A percentile compares a stretch with the other conserved stretches of the same genome.
phyloP scores from a whole-genome alignment of 92 coral and sea anemone species.

The Parazoanthus swiftii region DNA sequence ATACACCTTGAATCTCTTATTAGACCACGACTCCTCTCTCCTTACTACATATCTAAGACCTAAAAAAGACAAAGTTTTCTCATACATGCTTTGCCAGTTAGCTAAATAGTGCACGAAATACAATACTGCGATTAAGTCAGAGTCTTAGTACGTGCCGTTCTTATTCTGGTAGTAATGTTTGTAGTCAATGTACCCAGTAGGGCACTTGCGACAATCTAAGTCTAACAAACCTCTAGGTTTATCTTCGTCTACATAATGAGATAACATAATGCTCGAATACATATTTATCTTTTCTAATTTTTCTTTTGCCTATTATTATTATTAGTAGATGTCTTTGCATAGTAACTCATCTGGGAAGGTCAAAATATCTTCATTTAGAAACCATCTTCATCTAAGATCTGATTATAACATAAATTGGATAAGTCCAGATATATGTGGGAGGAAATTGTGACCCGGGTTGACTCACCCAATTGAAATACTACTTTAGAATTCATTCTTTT shows the following conservation, averaged over 20 bases:
- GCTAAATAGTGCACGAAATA: conserved; percentile 35
- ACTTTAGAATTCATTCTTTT: not conserved
- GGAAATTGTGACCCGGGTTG: conserved; percentile 26
- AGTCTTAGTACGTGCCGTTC: not conserved
- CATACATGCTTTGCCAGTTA: conserved; percentile 25
- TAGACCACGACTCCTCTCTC: not conserved
- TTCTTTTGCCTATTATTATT: conserved; percentile 8
- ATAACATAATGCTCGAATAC: not conserved
- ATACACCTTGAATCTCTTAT: not conserved
- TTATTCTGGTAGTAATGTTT: not conserved
- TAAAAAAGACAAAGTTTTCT: not conserved
- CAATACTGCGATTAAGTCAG: conserved; percentile 35
- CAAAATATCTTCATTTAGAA: not conserved
- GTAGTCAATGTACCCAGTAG: not conserved
- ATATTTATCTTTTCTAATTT: not conserved
- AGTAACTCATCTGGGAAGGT: not conserved
- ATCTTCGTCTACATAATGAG: not conserved
- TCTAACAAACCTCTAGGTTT: not conserved
- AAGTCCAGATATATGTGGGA: not conserved
- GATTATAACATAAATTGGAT: not conserved
- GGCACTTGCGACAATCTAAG: not conserved
- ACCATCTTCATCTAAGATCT: not conserved
- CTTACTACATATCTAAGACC: not conserved
- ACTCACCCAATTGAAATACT: not conserved
- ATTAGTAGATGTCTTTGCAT: conserved; percentile 10